Base-by-base conservation (phyloP, 1,140 invertebrate species). In the Orius laevigatus region DNA sequence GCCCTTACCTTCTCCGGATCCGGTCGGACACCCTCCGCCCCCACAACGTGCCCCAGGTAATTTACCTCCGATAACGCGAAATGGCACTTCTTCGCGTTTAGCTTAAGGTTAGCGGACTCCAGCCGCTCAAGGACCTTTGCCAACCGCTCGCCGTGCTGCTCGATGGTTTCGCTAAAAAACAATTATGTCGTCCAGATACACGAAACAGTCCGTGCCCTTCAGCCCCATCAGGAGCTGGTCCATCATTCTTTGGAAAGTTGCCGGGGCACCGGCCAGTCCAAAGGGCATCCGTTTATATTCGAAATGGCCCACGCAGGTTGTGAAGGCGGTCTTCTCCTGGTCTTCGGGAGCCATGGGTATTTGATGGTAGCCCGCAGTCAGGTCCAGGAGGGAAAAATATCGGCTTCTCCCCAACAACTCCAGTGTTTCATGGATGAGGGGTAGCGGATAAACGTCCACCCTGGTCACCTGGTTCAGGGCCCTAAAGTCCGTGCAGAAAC, bases 351-450 rank as follows among this genome's bases (percentile, higher is more conserved):
- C 51, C 10, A 74, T 55, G 9, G 56, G 50, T 10, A 74, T 61
- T 54, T 75, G 71, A 56, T 64, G 67, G 59, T 68, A 75, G 3
- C 71, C 73, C 25, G 56, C 61, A 3, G 55, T 59, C n/a, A 70
- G 49, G 57, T 75, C 70, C 12, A 74, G 45, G 0, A 62, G 62
- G 1, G 59, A 59, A 49, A 74, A 72, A 50, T 62, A 67, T 43
- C 58, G 55, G 6, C 58, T 53, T 6, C 14, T 5, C 5, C 38
- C 38, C 38, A 40, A 14, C 5, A 8, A 5, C 6, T 10, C 6
- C 6, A 40, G 38, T 6, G 38, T 40, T 5, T 14, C 14, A 6
- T 14, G 38, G 10, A 40, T 6, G 6, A 6, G 6, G 38, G 38
- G 38, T 5, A 40, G 10, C 6, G 38, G 38, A 14, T 40, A 40